phyloP scores from a whole-genome alignment of 2,797 vertebrate species.

The Morus bassanus region DNA sequence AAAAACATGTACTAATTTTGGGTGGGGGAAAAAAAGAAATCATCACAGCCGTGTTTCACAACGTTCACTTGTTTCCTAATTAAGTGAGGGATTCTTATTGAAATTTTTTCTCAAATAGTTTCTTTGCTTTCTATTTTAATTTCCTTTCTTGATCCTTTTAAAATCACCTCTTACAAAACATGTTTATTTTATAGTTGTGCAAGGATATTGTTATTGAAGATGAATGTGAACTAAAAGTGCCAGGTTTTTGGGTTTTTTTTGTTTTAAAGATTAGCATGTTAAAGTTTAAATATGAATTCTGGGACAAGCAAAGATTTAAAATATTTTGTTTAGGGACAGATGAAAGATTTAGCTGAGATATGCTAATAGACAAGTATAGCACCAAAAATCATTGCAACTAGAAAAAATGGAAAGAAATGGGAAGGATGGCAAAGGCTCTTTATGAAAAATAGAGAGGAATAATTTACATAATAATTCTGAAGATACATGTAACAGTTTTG shows the following conservation, averaged over 20 bases:
- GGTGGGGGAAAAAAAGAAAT: not conserved
- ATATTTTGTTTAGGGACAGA: not conserved
- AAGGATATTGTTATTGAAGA: not conserved
- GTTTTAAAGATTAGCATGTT: not conserved
- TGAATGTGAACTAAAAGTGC: not conserved
- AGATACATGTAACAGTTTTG: not conserved
- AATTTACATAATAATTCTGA: not conserved
- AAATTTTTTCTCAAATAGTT: not conserved
- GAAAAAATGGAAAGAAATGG: not conserved
- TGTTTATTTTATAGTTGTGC: not conserved
- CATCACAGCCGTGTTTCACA: not conserved
- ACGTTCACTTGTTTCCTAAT: not conserved
- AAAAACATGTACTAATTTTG: not conserved
- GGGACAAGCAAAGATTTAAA: not conserved
- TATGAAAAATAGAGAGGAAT: not conserved
- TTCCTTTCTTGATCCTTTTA: not conserved
- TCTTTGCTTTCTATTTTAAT: not conserved
- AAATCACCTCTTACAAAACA: not conserved
- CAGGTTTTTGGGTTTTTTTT: not conserved
- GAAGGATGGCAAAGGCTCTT: not conserved
- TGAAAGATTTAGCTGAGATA: not conserved
- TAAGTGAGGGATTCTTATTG: not conserved
- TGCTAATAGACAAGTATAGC: not conserved
- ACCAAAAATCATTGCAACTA: not conserved
- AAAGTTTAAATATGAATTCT: not conserved